Conservation (phyloP, 2,797 vertebrate species). For the Chrysocyon brachyurus region DNA sequence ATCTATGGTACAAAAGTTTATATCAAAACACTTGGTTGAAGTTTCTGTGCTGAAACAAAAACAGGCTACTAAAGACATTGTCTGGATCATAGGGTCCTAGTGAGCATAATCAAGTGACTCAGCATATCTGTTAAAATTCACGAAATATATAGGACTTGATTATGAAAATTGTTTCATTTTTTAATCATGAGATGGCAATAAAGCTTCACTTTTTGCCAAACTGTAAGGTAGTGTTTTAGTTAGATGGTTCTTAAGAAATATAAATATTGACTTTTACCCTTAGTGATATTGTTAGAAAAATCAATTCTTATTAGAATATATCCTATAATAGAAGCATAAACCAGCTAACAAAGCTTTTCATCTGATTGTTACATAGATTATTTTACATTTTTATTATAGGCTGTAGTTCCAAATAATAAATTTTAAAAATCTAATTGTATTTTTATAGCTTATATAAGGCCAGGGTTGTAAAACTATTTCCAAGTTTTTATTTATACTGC, state of each 20-base stretch:
- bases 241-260: not conserved
- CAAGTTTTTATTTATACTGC: not conserved
- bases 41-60: not conserved
- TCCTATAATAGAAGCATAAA: not conserved
- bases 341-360: not conserved
- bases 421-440: not conserved
- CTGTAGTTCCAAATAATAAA: not conserved
- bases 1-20: not conserved
- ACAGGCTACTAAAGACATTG: not conserved
- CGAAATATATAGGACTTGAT: not conserved
- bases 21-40: not conserved
- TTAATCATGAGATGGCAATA: not conserved
- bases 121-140: not conserved
- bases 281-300: conserved; percentile 39
- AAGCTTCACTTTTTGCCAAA: conserved; percentile 16
- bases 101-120: not conserved
- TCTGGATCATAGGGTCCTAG: not conserved
- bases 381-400: not conserved
- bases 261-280: not conserved
- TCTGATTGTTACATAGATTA: not conserved
- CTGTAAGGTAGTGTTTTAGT: not conserved
- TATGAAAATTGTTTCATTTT: not conserved
- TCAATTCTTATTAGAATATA: not conserved
- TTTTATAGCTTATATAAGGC: not conserved
- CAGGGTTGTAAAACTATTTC: not conserved